These are phyloP conservation scores for Fabriciana adippe DNA, from an alignment of 2,888 invertebrate genomes.

Conservation along the genomic window DNA sequence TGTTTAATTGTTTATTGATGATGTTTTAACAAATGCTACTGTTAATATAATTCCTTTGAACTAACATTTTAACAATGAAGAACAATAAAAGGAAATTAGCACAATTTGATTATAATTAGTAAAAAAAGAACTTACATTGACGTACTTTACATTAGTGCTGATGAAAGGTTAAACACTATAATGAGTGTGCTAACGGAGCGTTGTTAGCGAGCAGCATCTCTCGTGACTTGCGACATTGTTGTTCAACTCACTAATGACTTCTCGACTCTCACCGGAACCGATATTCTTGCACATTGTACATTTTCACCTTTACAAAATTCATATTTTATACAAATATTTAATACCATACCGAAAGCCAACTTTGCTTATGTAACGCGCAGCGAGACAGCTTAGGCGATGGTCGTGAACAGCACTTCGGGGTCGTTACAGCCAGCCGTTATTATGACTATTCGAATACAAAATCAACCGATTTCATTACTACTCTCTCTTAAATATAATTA, in stretches of 20 bases:
- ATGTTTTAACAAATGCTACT: no score
- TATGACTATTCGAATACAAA: no score
- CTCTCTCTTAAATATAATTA: no score
- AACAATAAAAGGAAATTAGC: background rate
- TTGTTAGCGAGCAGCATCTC: conserved; percentile 18
- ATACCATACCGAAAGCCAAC: conserved; percentile 1
- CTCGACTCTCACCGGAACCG: conserved; percentile 28
- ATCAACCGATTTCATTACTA: no score
- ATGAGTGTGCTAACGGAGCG: conserved; percentile 20
- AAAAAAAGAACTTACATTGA: background rate
- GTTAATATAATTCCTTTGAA: background rate
- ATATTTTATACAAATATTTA: conserved; percentile 12
- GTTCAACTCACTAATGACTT: conserved; percentile 41
- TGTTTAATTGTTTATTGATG: no score
- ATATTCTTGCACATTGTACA: conserved; percentile 22
- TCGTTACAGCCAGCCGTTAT: no score
- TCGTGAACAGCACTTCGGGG: no score
- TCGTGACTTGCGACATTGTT: conserved; percentile 38
- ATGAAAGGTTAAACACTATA: conserved; percentile 21
- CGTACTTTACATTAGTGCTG: conserved; percentile 11
- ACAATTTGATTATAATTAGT: background rate
- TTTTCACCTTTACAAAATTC: conserved; percentile 9
- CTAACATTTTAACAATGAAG: background rate
- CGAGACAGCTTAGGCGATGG: no score
- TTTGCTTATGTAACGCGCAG: background rate